These are phyloP conservation scores for Flexamia atlantica DNA, from an alignment of 2,888 invertebrate genomes.

Conservation along the genomic window DNA sequence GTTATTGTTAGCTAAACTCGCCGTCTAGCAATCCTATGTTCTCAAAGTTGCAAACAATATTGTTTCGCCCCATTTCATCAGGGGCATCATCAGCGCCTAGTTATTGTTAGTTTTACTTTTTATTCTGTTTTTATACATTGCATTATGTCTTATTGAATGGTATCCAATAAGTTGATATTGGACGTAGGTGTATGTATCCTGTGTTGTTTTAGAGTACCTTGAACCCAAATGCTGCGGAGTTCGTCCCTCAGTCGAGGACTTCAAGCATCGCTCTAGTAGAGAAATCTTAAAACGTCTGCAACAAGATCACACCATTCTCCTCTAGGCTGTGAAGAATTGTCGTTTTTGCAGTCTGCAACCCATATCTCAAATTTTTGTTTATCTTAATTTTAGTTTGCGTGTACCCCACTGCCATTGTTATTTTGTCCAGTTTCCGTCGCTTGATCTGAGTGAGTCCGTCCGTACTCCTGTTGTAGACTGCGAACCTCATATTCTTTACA, in stretches of 20 bases:
- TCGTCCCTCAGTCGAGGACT: slow-evolving; percentile 79
- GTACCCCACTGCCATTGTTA: slow-evolving; percentile 48
- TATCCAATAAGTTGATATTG: too few relatives aligned
- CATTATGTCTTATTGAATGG: too few relatives aligned
- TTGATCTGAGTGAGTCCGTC: slow-evolving; percentile 48
- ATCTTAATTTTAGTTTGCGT: neutral
- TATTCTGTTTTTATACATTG: slow-evolving; percentile 60
- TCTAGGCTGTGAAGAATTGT: slow-evolving; percentile 62
- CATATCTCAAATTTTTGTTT: slow-evolving; percentile 16
- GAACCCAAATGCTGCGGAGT: slow-evolving; percentile 92
- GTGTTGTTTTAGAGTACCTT: slow-evolving; percentile 80
- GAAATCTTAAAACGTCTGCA: slow-evolving; percentile 54
- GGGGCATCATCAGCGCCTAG: too few relatives aligned
- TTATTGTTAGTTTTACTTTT: too few relatives aligned
- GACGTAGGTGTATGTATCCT: neutral
- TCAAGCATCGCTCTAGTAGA: slow-evolving; percentile 42
- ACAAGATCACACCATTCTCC: slow-evolving; percentile 48
- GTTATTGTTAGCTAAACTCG: too few relatives aligned
- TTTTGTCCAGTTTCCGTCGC: neutral
- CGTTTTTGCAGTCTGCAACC: slow-evolving; percentile 53
- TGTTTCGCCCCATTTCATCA: too few relatives aligned
- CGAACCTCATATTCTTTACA: slow-evolving; percentile 49
- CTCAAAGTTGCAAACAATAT: too few relatives aligned
- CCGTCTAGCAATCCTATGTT: too few relatives aligned
- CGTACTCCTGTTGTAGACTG: slow-evolving; percentile 48